A percentile compares a stretch with the other conserved stretches of the same genome.
Evolutionary conservation across 1,140 invertebrate genomes (phyloP).

Genomic region (Asobara japonica): DNA sequence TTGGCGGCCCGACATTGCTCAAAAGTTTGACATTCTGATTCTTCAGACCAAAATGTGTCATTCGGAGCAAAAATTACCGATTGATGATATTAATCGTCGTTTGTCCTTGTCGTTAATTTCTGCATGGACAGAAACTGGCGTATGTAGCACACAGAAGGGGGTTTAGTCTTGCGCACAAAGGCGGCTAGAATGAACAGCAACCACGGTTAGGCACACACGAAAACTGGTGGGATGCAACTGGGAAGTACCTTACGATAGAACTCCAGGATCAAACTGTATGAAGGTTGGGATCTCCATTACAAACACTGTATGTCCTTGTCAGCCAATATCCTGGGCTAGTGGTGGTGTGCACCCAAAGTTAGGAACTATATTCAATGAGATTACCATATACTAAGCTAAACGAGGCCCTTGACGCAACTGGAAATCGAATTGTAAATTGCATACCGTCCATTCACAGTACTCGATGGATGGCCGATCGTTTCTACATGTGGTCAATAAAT

Average conservation of each 20-base stretch:
- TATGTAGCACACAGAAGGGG: conserved; percentile 25
- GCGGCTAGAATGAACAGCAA: conserved; percentile 23
- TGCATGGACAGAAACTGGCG: conserved; percentile 23
- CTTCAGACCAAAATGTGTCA: too few species aligned
- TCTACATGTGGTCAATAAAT: not conserved
- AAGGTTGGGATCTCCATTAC: conserved; percentile 36
- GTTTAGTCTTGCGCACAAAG: conserved; percentile 23
- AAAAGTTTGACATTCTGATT: too few species aligned
- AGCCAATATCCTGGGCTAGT: conserved; percentile 38
- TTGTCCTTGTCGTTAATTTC: not conserved
- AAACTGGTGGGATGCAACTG: conserved; percentile 26
- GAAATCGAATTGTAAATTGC: conserved; percentile 36
- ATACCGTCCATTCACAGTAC: conserved; percentile 2
- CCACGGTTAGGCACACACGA: conserved; percentile 20
- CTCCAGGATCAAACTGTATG: conserved; percentile 37
- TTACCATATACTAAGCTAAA: conserved; percentile 34
- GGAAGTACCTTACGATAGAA: conserved; percentile 17
- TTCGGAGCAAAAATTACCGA: too few species aligned
- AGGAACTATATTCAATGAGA: conserved; percentile 30
- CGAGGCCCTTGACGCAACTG: conserved; percentile 23
- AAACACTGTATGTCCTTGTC: conserved; percentile 39
- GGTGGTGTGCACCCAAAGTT: conserved; percentile 30
- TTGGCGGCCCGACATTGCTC: too few species aligned
- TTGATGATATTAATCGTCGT: too few species aligned
- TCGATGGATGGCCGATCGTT: not conserved